phyloP scores from a whole-genome alignment of 2,797 vertebrate genomes.

The Muscicapa striata region DNA sequence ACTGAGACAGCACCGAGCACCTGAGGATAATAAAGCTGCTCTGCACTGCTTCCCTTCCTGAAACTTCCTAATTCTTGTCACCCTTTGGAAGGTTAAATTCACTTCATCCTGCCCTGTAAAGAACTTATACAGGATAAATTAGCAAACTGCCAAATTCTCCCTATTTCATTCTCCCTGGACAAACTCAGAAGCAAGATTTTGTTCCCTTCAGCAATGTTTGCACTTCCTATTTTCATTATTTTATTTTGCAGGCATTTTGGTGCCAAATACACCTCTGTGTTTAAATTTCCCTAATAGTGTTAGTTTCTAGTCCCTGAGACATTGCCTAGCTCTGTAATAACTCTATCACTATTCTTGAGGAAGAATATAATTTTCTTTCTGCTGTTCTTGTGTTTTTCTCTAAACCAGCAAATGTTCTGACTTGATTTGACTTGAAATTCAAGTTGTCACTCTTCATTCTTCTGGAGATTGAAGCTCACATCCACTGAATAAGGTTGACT shows the following conservation, averaged over 20 bases:
- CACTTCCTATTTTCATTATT: not conserved
- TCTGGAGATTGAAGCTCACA: not conserved
- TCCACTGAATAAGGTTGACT: not conserved
- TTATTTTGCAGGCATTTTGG: not conserved
- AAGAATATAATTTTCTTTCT: not conserved
- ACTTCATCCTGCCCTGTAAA: not conserved
- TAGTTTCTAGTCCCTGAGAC: not conserved
- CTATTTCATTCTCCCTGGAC: not conserved
- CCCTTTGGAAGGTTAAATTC: not conserved
- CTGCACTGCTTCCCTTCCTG: not conserved
- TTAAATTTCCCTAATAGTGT: not conserved
- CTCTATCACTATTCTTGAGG: not conserved
- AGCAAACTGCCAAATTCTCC: not conserved
- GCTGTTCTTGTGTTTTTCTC: not conserved
- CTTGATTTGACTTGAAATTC: conserved; percentile 9
- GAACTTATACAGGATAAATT: not conserved
- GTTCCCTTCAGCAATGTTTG: not conserved
- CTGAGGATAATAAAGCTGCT: conserved; percentile 34
- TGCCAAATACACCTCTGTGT: not conserved
- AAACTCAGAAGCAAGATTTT: not conserved
- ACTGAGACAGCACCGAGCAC: not conserved
- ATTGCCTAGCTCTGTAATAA: not conserved
- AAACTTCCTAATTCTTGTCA: conserved; percentile 31
- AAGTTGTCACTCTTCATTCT: conserved; percentile 4
- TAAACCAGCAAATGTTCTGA: not conserved